phyloP scores from a whole-genome alignment of 2,888 invertebrate species.

The Pammene fasciana region DNA sequence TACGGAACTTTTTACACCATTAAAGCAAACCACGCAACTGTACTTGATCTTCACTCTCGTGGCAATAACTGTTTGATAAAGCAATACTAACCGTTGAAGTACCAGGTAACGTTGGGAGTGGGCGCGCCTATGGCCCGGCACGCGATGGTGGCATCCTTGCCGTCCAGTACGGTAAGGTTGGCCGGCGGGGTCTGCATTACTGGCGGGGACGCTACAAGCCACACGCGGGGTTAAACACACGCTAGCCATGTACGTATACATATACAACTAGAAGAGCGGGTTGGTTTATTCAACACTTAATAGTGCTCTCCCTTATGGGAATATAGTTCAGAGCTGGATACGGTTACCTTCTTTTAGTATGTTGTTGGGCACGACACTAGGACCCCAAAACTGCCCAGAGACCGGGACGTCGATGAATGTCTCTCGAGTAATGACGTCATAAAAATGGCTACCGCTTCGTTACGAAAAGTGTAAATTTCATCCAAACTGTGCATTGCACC shows the following conservation, averaged over 20 bases:
- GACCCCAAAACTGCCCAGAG: no score
- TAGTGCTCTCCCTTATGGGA: no score
- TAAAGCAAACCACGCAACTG: not conserved
- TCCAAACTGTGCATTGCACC: no score
- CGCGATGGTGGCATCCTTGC: slow-evolving; percentile 93
- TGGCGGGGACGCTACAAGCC: slow-evolving; percentile 92
- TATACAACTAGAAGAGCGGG: slow-evolving; percentile 16
- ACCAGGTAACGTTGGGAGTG: slow-evolving; percentile 95
- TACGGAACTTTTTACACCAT: no score
- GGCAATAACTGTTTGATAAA: slow-evolving; percentile 29
- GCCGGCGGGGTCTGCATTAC: slow-evolving; percentile 92
- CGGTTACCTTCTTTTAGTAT: no score
- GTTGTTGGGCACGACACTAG: no score
- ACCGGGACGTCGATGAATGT: no score
- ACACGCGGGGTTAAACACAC: slow-evolving; percentile 68
- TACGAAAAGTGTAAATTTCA: no score
- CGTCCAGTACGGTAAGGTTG: slow-evolving; percentile 95
- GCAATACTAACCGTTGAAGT: slow-evolving; percentile 90
- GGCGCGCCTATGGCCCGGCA: slow-evolving; percentile 97
- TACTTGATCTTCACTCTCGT: not conserved
- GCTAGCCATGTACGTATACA: slow-evolving; percentile 38
- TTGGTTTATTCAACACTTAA: slow-evolving; percentile 1
- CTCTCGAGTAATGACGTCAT: no score
- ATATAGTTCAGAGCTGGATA: no score
- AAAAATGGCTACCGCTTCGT: no score